Conservation (phyloP, 2,888 invertebrate species). For the Scelioninae gen. 1 region DNA sequence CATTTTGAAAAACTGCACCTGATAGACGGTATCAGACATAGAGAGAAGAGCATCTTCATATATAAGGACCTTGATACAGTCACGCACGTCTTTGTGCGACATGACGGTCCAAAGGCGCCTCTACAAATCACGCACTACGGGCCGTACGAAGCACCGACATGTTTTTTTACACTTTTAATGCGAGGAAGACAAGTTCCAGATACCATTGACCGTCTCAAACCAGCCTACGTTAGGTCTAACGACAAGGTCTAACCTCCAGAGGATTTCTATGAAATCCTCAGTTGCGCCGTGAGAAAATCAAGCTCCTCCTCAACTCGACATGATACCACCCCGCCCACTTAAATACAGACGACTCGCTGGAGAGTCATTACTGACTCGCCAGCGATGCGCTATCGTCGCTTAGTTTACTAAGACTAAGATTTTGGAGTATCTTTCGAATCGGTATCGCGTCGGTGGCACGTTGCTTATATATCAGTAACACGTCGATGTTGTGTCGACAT, state of each 20-base stretch:
- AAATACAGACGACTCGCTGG: too few relatives aligned
- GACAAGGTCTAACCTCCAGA: background rate
- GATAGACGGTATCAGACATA: background rate
- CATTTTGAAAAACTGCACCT: background rate
- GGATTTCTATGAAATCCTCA: too few relatives aligned
- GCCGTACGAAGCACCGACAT: background rate
- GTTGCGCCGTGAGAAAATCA: too few relatives aligned
- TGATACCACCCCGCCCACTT: too few relatives aligned
- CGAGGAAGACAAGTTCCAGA: background rate
- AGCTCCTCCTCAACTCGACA: background rate
- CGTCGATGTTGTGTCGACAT: too few relatives aligned
- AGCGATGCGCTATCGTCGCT: too few relatives aligned
- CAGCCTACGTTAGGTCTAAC: constrained; percentile 13
- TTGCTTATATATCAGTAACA: too few relatives aligned
- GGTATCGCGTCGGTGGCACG: too few relatives aligned
- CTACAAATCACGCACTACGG: too few relatives aligned
- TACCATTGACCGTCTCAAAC: constrained; percentile 30
- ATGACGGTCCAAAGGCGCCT: constrained; percentile 8
- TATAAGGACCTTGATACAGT: background rate
- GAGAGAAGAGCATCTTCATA: background rate
- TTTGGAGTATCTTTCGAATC: too few relatives aligned
- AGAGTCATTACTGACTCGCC: too few relatives aligned
- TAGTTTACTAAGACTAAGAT: too few relatives aligned
- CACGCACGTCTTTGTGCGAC: constrained; percentile 8
- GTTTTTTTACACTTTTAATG: constrained; percentile 1